phyloP scores from a whole-genome alignment of 2,797 vertebrate genomes.

The Crypturellus tataupa region DNA sequence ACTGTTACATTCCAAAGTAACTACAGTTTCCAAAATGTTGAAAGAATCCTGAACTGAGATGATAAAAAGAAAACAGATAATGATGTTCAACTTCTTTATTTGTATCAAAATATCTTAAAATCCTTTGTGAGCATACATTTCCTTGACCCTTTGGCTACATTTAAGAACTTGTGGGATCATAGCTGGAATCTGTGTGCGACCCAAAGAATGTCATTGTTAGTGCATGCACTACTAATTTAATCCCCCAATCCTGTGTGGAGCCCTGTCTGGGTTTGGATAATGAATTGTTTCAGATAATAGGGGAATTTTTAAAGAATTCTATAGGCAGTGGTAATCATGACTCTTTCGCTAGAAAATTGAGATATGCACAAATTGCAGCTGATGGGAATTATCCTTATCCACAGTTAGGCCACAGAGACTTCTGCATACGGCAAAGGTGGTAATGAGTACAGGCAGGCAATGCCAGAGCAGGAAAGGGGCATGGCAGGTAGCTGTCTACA shows the following conservation, averaged over 20 bases:
- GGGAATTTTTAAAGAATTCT: not conserved
- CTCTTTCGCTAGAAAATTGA: not conserved
- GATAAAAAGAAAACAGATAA: not conserved
- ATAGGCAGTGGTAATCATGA: not conserved
- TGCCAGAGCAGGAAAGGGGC: not conserved
- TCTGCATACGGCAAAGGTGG: not conserved
- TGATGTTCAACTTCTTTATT: not conserved
- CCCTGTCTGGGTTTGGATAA: not conserved
- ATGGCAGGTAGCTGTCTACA: not conserved
- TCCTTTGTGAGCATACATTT: not conserved
- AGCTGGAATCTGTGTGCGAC: not conserved
- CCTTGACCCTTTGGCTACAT: not conserved
- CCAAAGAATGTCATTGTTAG: not conserved
- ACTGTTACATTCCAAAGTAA: not conserved
- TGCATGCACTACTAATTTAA: not conserved
- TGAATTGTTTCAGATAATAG: not conserved
- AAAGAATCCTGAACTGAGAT: not conserved
- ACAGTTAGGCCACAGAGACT: not conserved
- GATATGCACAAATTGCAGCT: not conserved
- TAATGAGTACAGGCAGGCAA: not conserved
- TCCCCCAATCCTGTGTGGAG: fast-evolving
- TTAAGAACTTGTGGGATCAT: not conserved
- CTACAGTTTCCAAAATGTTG: not conserved
- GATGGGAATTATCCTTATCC: not conserved
- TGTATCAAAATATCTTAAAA: not conserved